phyloP scores from a whole-genome alignment of 2,113 vertebrate species.

The Halcyon senegalensis region DNA sequence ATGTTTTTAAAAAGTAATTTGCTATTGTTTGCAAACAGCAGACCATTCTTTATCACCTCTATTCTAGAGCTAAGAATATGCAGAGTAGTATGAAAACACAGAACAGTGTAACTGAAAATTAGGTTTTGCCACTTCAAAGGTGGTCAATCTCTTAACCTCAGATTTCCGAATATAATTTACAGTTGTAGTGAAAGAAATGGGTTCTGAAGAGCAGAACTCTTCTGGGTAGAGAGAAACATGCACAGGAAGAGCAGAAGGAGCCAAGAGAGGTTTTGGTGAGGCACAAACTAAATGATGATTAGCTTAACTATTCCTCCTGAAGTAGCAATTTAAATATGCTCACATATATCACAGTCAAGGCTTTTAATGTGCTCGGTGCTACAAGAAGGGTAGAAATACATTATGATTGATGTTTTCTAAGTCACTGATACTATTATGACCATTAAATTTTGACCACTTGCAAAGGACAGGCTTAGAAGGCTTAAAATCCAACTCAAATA shows the following conservation, averaged over 20 bases:
- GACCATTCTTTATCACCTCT: not conserved
- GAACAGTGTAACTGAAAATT: not conserved
- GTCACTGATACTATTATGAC: not conserved
- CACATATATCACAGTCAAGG: not conserved
- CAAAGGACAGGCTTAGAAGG: not conserved
- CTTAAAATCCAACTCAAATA: not conserved
- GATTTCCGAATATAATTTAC: not conserved
- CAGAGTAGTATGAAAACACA: not conserved
- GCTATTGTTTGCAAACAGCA: not conserved
- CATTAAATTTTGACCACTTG: not conserved
- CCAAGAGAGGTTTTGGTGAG: not conserved
- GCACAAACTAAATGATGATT: not conserved
- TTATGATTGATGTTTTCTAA: not conserved
- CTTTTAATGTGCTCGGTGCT: not conserved
- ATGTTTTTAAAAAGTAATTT: no score
- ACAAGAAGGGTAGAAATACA: not conserved
- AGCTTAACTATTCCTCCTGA: not conserved
- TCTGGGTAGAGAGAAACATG: not conserved
- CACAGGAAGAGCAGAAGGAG: not conserved
- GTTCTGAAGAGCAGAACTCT: not conserved
- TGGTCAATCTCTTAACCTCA: not conserved
- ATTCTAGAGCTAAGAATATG: not conserved
- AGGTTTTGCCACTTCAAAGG: not conserved
- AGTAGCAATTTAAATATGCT: not conserved
- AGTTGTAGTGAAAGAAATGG: not conserved